Conservation (phyloP, 2,113 vertebrate genomes). For the Phylloscopus trochilus region DNA sequence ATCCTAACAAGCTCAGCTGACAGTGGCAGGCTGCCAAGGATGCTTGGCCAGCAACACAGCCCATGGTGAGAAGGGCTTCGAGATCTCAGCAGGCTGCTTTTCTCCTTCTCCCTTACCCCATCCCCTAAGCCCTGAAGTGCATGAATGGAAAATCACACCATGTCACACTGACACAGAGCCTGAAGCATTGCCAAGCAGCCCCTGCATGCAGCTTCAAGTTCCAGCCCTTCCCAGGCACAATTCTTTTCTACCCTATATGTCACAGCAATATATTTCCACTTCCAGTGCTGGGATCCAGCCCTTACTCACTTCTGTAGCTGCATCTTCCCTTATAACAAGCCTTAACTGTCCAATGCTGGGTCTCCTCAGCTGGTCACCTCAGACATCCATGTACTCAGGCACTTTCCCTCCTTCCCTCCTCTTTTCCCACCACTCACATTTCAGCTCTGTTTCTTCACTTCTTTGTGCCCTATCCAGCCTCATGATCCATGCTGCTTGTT, state of each 20-base stretch:
- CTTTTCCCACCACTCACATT: not conserved
- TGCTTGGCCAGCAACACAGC: not conserved
- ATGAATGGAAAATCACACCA: not conserved
- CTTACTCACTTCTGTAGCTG: not conserved
- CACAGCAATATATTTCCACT: not conserved
- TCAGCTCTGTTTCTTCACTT: not conserved
- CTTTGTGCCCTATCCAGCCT: not conserved
- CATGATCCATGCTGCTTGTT: not conserved
- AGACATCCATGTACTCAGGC: not conserved
- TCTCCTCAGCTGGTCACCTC: not conserved
- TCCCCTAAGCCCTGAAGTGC: not conserved
- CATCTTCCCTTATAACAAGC: not conserved
- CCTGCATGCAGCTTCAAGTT: not conserved
- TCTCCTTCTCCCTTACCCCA: not conserved
- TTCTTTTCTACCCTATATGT: not conserved
- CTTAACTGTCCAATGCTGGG: not conserved
- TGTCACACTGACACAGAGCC: not conserved
- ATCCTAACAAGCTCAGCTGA: not conserved
- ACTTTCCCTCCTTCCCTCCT: not conserved
- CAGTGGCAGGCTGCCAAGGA: not conserved
- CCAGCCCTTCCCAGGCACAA: not conserved
- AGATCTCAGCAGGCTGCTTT: not conserved
- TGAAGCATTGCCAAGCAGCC: not conserved
- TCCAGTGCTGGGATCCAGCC: not conserved
- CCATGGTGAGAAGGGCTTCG: not conserved